phyloP scores from a whole-genome alignment of 1,140 invertebrate genomes.

The Gyrodactylus salaris region DNA sequence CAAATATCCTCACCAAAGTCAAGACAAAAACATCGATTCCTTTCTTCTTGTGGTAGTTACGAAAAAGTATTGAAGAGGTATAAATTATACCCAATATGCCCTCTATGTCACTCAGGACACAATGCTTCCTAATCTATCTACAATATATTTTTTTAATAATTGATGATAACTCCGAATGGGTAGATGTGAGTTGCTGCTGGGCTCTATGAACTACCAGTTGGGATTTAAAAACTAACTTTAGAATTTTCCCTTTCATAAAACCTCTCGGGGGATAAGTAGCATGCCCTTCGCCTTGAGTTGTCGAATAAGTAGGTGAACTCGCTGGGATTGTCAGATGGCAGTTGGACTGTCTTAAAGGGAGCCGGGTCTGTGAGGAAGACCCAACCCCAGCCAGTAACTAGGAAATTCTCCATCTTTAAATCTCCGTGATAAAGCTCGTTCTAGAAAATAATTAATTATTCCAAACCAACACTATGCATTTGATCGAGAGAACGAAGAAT shows the following conservation, averaged over 20 bases:
- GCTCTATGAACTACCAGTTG: too few relatives aligned
- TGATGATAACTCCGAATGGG: too few relatives aligned
- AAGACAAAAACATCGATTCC: too few relatives aligned
- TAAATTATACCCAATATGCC: too few relatives aligned
- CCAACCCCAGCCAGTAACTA: constrained; percentile 5
- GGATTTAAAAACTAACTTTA: background rate
- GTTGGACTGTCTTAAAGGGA: background rate
- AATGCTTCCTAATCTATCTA: too few relatives aligned
- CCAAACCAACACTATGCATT: background rate
- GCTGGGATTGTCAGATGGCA: constrained; percentile 1
- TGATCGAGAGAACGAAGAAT: background rate
- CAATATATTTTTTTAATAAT: too few relatives aligned
- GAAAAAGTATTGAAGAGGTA: too few relatives aligned
- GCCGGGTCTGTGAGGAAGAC: constrained; percentile 7
- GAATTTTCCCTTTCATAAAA: background rate
- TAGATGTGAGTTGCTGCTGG: too few relatives aligned
- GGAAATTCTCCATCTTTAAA: constrained; percentile 6
- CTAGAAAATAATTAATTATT: background rate
- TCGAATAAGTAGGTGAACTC: constrained; percentile 4
- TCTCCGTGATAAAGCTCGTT: constrained; percentile 3
- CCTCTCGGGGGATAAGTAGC: constrained; percentile 3
- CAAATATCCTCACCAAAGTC: too few relatives aligned
- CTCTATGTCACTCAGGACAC: too few relatives aligned
- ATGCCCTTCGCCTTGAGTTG: background rate
- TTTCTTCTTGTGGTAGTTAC: too few relatives aligned